Evolutionary conservation across 1,140 invertebrate species (phyloP).

Genomic region (Galleria mellonella): DNA sequence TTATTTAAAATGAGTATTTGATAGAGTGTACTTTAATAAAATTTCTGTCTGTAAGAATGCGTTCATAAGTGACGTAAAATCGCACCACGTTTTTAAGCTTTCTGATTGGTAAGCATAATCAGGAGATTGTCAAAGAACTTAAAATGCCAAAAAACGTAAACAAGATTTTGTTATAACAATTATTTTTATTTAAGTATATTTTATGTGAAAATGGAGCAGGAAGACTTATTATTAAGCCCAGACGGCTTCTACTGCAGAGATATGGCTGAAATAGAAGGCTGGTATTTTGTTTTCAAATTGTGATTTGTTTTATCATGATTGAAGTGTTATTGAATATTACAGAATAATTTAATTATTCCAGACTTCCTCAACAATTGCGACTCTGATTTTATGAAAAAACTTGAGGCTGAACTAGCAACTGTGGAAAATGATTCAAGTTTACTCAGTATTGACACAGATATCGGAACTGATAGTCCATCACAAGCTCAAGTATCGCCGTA

Average conservation of each 20-base stretch:
- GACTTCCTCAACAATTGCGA: slow-evolving; percentile 63
- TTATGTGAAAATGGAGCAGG: slow-evolving; percentile 37
- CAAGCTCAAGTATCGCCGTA: slow-evolving; percentile 41
- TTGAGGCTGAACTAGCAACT: slow-evolving; percentile 52
- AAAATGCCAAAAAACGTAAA: slow-evolving; percentile 47
- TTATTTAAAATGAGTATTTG: no score
- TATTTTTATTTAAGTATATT: slow-evolving; percentile 5
- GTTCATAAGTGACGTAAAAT: slow-evolving; percentile 47
- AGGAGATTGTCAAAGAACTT: slow-evolving; percentile 41
- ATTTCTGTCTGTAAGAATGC: not conserved
- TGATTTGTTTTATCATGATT: slow-evolving; percentile 1
- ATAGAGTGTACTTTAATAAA: no score
- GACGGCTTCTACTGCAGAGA: slow-evolving; percentile 58
- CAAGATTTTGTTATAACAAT: slow-evolving; percentile 19
- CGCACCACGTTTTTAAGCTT: slow-evolving; percentile 35
- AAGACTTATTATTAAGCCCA: slow-evolving; percentile 52
- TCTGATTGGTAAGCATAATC: slow-evolving; percentile 45
- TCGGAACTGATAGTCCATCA: slow-evolving; percentile 23
- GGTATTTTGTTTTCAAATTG: slow-evolving; percentile 2
- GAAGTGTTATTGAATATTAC: not conserved
- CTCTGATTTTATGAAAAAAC: slow-evolving; percentile 62
- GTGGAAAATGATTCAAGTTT: slow-evolving; percentile 41
- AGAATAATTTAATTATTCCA: slow-evolving; percentile 21
- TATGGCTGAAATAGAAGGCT: slow-evolving; percentile 64
- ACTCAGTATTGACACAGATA: slow-evolving; percentile 42